Evolutionary conservation across 2,113 vertebrate species (phyloP).

Genomic region (Ia io): DNA sequence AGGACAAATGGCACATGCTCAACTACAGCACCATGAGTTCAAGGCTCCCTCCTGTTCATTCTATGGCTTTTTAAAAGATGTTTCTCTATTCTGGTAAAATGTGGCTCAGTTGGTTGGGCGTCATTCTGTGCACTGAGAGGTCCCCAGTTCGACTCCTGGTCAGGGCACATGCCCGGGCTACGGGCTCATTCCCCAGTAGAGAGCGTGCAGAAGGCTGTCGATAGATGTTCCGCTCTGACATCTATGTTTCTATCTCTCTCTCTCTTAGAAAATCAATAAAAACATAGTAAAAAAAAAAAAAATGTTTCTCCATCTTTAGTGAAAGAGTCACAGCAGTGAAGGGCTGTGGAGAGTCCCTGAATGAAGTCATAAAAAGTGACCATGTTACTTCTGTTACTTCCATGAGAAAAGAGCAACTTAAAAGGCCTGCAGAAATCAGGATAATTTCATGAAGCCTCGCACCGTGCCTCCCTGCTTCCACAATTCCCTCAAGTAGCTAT

Average conservation of each 20-base stretch:
- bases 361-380: neutral
- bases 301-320: neutral
- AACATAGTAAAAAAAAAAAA: neutral
- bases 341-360: neutral
- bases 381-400: neutral
- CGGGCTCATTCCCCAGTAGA: no score
- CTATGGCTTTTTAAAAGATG: neutral
- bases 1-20: neutral
- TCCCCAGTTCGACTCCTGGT: no score
- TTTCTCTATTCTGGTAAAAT: neutral
- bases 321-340: neutral
- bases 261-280: no score
- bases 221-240: no score
- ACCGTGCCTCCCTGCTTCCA: neutral
- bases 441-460: neutral
- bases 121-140: no score
- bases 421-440: neutral
- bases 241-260: no score
- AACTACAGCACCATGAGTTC: accelerated
- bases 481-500: neutral
- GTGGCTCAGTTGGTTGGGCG: no score
- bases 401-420: neutral
- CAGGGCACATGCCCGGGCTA: no score
- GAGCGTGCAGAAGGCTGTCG: no score
- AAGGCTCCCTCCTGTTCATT: neutral